These are phyloP conservation scores for Amiota communis DNA, from an alignment of 2,888 invertebrate genomes.

Conservation along the genomic window DNA sequence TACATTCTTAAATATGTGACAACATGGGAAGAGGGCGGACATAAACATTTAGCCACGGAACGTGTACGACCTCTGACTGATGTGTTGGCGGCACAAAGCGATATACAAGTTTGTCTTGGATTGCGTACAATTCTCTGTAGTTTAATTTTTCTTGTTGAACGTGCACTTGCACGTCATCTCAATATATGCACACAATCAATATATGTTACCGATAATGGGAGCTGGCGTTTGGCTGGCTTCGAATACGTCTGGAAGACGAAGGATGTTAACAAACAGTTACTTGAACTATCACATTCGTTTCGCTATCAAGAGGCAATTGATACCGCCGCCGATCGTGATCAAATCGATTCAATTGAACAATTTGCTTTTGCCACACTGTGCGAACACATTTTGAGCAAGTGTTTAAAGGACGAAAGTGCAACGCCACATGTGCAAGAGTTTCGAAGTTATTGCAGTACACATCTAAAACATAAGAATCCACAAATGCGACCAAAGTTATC, in stretches of 20 bases:
- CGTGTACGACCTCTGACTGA: conserved; percentile 84
- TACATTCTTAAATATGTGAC: conserved; percentile 87
- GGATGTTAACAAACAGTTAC: conserved; percentile 79
- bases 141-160: conserved; percentile 87
- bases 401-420: conserved; percentile 74
- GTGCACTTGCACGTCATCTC: conserved; percentile 85
- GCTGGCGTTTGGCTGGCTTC: conserved; percentile 90
- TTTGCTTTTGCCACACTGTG: conserved; percentile 85
- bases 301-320: conserved; percentile 84
- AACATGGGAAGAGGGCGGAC: conserved; percentile 84
- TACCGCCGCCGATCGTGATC: conserved; percentile 71
- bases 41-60: conserved; percentile 86
- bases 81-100: conserved; percentile 79
- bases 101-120: conserved; percentile 88
- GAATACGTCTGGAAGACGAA: conserved; percentile 84
- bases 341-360: conserved; percentile 79
- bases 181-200: conserved; percentile 86
- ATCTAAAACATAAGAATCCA: conserved; percentile 80
- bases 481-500: conserved; percentile 80
- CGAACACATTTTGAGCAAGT: conserved; percentile 78
- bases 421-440: conserved; percentile 82
- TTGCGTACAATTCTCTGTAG: conserved; percentile 86
- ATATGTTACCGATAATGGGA: conserved; percentile 87
- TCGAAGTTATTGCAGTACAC: conserved; percentile 80
- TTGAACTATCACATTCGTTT: conserved; percentile 80